Evolutionary conservation across 2,888 invertebrate genomes (phyloP), one percentile per base, ranked within the genome.

Genomic region (Sesamia inferens): DNA sequence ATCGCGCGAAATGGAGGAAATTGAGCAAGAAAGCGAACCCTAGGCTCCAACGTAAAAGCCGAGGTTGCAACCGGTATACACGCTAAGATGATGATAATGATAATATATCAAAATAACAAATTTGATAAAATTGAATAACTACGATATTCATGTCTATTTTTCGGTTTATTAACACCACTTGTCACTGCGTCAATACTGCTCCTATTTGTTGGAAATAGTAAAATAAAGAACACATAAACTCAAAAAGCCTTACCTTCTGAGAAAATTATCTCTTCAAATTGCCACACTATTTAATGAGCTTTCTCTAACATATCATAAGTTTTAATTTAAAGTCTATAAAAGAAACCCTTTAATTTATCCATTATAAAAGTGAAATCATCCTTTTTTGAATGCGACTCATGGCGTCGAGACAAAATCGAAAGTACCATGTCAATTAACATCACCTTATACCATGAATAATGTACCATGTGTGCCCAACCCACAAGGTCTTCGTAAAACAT

Each of bases 341-440:
- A 61, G 55, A 16, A 71, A 66, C 7, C 6, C 72, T 48, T 48
- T 54, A 51, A 4, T n/a, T 65, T 61, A 62, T n/a, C 39, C 47
- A 55, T 65, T 78, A 69, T 81, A 79, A 79, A 81, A 81, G 81
- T 77, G 86, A 85, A 86, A 86, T 72, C 68, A 68, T 44, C 47
- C 68, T 73, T 79, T 73, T 71, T 24, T 31, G 47, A 82, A 86
- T 86, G 86, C 86, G 39, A 64, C 51, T 72, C 82, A 80, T 61
- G 65, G 66, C 76, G 59, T 71, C 54, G 63, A 51, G 74, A 72
- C 63, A 74, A 81, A 79, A 86, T 84, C 71, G 82, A 83, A 84
- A 84, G 76, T 83, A 78, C 78, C 68, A 67, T 78, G 80, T 68
- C 85, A n/a, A 80, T 85, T 85, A 79, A 81, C 79, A 79, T 76